Evolutionary conservation across 2,797 vertebrate species (phyloP), one percentile per base, ranked within the genome.

Genomic region (Coregonus suidteri): DNA sequence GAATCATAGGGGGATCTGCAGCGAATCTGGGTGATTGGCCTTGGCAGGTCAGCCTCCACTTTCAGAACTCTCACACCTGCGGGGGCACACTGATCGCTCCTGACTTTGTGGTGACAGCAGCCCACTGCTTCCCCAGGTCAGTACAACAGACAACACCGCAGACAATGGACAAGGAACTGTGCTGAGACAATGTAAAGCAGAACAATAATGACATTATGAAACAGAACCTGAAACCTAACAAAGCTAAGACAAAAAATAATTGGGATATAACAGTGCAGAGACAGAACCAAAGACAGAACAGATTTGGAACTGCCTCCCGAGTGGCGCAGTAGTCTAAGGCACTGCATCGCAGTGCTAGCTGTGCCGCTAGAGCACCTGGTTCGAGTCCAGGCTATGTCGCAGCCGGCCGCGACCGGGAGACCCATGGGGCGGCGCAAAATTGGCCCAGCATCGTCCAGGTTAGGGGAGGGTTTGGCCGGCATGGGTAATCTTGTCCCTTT

Each of bases 61-160:
- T 91, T 0, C 4, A 20, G 4, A 81, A 76, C 6, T 69, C 9
- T 4, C 88, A 86, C 67, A 74, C 75, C 62, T 96, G 96, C 0
- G 96, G 96, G 0, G 96, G 95, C 59, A 92, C 95, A 1, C 82
- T 96, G 85, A 91, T 96, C 5, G 90, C 93, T 0, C 87, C 90
- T 0, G 91, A 92, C 86, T 96, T 95, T 90, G 93, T 96, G 65
- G 88, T 96, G 83, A 95, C 94, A 0, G 95, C 95, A 0, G 94
- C 95, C 56, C 95, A 96, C 83, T 96, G 96, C 88, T 96, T 96
- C 88, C 90, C 92, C 78, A 90, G 93, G 96, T 96, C 86, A 95
- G 94, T 83, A 52, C 16, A 16, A 0, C 16, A 54, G 53, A 54
- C 53, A 54, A 54, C 53, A 54, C 16, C 14, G 1, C 16, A 54